Conservation (phyloP, 1,140 invertebrate species). For the Marisa cornuarietis region DNA sequence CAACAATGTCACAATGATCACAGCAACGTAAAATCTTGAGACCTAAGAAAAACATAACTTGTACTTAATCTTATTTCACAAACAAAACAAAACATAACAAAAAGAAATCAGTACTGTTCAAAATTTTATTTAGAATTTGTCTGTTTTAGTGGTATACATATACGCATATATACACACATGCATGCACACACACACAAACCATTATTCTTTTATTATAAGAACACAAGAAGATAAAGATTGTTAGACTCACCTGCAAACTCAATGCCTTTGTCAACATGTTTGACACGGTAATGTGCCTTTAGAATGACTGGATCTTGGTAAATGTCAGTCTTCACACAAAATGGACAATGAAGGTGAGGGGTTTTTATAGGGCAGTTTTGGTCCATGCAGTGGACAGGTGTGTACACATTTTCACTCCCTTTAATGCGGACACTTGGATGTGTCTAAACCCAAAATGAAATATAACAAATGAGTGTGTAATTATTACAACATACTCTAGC, state of each 20-base stretch:
- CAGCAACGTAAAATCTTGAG: slow-evolving; percentile 65
- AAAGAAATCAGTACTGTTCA: too few species aligned
- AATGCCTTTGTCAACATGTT: slow-evolving; percentile 68
- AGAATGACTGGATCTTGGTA: slow-evolving; percentile 65
- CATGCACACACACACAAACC: too few species aligned
- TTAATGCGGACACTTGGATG: slow-evolving; percentile 66
- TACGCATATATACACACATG: too few species aligned
- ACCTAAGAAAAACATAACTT: slow-evolving; percentile 47
- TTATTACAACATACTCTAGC: background rate
- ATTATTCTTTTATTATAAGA: too few species aligned
- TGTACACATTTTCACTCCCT: slow-evolving; percentile 64
- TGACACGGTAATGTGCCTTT: slow-evolving; percentile 66
- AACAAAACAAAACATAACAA: too few species aligned
- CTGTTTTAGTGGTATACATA: too few species aligned
- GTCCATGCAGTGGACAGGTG: slow-evolving; percentile 60
- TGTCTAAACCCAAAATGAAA: slow-evolving; percentile 52
- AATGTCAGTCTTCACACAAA: slow-evolving; percentile 64
- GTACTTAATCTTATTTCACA: background rate
- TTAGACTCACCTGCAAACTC: slow-evolving; percentile 63
- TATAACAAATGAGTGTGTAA: background rate
- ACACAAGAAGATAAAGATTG: too few species aligned
- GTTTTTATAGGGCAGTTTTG: slow-evolving; percentile 52
- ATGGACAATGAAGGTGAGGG: slow-evolving; percentile 66
- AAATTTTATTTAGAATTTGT: too few species aligned
- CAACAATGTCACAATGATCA: slow-evolving; percentile 66